These are phyloP conservation scores for Vombatus ursinus DNA, from an alignment of 2,113 vertebrate genomes.

Conservation along the genomic window DNA sequence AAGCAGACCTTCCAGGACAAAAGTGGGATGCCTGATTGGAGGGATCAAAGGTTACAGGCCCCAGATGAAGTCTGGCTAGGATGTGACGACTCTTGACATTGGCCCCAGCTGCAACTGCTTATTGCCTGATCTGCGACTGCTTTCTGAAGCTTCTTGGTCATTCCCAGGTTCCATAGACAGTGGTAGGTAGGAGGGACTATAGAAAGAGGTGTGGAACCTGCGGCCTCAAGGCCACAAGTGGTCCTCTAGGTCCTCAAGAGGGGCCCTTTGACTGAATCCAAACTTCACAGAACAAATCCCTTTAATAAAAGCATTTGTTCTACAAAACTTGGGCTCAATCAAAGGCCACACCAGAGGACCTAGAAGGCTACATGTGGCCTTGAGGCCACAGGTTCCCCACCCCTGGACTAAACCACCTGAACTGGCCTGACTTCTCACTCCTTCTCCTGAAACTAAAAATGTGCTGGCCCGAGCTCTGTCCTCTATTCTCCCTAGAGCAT, in stretches of 20 bases:
- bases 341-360: no score
- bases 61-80: background rate
- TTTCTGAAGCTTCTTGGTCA: background rate
- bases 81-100: background rate
- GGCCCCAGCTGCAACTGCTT: background rate
- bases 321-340: no score
- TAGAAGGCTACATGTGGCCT: no score
- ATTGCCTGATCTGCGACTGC: no score
- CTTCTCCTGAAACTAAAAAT: background rate
- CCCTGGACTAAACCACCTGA: background rate
- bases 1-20: background rate
- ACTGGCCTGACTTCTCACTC: background rate
- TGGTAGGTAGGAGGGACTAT: background rate
- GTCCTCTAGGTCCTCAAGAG: no score
- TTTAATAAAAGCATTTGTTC: no score
- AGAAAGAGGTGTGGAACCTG: no score
- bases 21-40: background rate
- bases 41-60: background rate
- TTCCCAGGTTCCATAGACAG: background rate
- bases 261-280: no score
- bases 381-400: no score
- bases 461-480: background rate
- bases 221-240: no score
- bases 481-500: constrained; percentile 1
- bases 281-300: no score